These are phyloP conservation scores for Macrobrachium nipponense DNA, from an alignment of 1,140 invertebrate species.

Conservation along the genomic window DNA sequence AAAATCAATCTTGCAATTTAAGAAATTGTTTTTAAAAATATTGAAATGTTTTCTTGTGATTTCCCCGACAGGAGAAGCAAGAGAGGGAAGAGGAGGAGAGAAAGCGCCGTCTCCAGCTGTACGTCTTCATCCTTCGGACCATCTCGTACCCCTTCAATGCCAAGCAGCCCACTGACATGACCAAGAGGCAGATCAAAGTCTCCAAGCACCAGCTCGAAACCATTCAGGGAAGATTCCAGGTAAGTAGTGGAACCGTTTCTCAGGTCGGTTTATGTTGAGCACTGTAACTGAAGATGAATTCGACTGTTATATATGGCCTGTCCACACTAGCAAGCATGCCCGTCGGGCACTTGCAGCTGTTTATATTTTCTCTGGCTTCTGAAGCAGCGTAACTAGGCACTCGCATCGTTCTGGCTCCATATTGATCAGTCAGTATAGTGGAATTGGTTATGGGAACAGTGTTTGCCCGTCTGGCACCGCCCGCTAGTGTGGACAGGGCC, in stretches of 20 bases:
- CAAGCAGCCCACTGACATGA: slow-evolving; percentile 99
- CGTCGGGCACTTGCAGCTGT: no score
- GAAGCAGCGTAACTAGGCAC: no score
- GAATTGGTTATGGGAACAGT: no score
- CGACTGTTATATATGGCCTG: not conserved
- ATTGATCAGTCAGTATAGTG: no score
- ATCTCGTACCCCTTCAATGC: slow-evolving; percentile 99
- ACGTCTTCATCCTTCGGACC: slow-evolving; percentile 98
- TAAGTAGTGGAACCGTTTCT: not conserved
- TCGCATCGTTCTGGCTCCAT: no score
- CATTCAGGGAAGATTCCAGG: slow-evolving; percentile 71
- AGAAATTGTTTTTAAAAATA: no score
- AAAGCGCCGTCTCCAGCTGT: slow-evolving; percentile 92
- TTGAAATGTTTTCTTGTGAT: not conserved
- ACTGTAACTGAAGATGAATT: not conserved
- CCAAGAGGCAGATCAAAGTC: slow-evolving; percentile 90
- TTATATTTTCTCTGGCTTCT: no score
- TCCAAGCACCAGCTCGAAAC: slow-evolving; percentile 96
- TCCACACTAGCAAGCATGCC: no score
- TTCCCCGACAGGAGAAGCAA: slow-evolving; percentile 77
- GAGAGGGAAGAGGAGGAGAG: slow-evolving; percentile 93
- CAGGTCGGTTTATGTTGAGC: not conserved
- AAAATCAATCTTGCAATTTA: no score
- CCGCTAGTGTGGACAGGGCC: no score
- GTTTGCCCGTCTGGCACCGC: no score